phyloP scores from a whole-genome alignment of 2,888 invertebrate species.

The Diaperis boleti region DNA sequence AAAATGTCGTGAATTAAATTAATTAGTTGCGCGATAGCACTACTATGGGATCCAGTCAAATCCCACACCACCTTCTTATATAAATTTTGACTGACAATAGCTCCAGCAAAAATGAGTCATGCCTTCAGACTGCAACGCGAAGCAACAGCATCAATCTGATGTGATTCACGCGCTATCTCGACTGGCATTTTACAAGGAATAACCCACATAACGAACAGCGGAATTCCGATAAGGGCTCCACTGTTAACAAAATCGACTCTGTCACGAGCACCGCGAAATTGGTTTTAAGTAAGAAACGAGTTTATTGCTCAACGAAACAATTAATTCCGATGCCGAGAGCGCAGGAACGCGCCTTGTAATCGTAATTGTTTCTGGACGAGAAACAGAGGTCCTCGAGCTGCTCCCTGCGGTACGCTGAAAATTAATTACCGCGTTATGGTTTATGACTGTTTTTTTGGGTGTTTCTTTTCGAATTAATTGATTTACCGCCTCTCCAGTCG shows the following conservation, averaged over 20 bases:
- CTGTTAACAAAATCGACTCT: background rate
- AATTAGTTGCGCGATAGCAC: too few relatives aligned
- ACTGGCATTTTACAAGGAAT: constrained; percentile 4
- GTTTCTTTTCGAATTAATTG: too few relatives aligned
- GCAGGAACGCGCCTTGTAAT: background rate
- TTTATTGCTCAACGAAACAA: constrained; percentile 3
- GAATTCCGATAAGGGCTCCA: constrained; percentile 2
- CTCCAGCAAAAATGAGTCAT: too few relatives aligned
- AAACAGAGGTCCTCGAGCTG: background rate
- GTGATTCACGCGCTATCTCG: background rate
- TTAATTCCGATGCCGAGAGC: background rate
- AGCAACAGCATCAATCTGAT: too few relatives aligned
- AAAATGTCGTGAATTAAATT: too few relatives aligned
- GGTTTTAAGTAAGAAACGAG: constrained; percentile 13
- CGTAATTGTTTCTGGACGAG: too few relatives aligned
- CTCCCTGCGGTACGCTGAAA: constrained; percentile 7
- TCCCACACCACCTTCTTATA: too few relatives aligned
- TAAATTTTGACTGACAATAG: too few relatives aligned
- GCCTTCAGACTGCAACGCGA: too few relatives aligned
- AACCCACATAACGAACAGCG: background rate
- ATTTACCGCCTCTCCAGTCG: too few relatives aligned
- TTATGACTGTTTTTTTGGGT: too few relatives aligned
- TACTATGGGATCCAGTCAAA: too few relatives aligned
- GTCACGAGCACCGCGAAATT: constrained; percentile 12
- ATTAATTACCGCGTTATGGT: constrained; percentile 23